phyloP scores from a whole-genome alignment of 2,888 invertebrate species.

The Steinernema hermaphroditum region DNA sequence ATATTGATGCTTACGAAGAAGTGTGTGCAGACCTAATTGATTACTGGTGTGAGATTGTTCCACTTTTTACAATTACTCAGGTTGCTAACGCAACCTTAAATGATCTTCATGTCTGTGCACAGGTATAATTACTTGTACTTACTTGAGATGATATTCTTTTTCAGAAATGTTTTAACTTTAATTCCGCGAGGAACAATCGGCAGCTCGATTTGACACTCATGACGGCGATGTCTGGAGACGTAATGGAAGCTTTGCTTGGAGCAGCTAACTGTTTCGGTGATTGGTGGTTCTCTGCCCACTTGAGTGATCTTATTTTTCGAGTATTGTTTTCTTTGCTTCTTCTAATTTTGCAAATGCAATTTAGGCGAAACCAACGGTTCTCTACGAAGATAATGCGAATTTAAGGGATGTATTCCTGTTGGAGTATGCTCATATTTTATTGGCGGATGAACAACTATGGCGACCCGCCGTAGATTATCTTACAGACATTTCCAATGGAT shows the following conservation, averaged over 20 bases:
- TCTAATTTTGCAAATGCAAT: not conserved
- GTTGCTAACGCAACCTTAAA: not conserved
- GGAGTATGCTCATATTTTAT: not conserved
- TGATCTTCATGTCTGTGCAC: not conserved
- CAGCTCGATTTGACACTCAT: slow-evolving; percentile 7
- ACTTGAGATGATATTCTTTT: not conserved
- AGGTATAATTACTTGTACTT: not conserved
- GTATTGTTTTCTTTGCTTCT: not conserved
- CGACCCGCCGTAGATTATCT: not conserved
- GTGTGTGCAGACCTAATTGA: not conserved
- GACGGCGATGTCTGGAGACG: not conserved
- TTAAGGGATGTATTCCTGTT: slow-evolving; percentile 13
- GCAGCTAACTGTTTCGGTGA: slow-evolving; percentile 11
- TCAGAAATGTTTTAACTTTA: not conserved
- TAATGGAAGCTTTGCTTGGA: slow-evolving; percentile 9
- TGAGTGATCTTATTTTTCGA: slow-evolving; percentile 2
- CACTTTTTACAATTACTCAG: slow-evolving; percentile 11
- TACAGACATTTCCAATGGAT: not conserved
- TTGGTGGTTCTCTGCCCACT: slow-evolving; percentile 22
- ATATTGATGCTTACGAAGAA: not conserved
- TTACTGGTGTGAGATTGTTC: slow-evolving; percentile 21
- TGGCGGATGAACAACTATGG: not conserved
- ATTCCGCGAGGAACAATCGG: not conserved
- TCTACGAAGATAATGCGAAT: slow-evolving; percentile 11
- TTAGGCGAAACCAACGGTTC: slow-evolving; percentile 4